Evolutionary conservation across 2,888 invertebrate genomes (phyloP), one percentile per base, ranked within the genome.

Genomic region (Pyrgus malvae): DNA sequence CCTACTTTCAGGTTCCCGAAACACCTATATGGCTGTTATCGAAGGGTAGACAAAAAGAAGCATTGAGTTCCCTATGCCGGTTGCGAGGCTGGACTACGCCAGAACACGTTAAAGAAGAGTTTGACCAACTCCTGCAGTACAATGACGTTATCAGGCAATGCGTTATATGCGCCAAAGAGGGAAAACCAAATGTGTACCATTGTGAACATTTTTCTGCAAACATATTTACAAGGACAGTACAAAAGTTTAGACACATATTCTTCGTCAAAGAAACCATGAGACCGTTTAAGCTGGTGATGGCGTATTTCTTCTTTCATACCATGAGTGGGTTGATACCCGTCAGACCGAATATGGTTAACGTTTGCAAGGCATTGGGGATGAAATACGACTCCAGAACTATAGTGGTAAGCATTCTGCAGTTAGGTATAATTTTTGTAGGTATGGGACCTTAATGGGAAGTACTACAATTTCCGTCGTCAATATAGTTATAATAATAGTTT

Each of bases 11-110:
- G 92, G 89, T 92, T 1, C 92, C 92, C 0, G 92, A 92, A 74
- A 91, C 92, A 4, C 92, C 92, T 29, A 82, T 91, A 65, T 92
- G 92, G 92, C 71, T 92, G n/a, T 62, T 92, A 55, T 91, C 92
- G 0, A 91, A 91, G 61, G 91, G 91, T 5, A 80, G 91, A 0
- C 81, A 83, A 61, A 87, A 90, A 65, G 92, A 92, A 7, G 92
- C 92, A 0, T 63, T 90, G 7, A 76, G 70, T 23, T 90, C 92
- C 0, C 75, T 92, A n/a, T 91, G 91, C 59, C 89, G 90, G 61
- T 79, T 92, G 1, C 78, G 92, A 51, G 92, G 92, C 1, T 92
- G 92, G 92, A 83, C 86, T 0, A 59, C 84, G 4, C 90, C 90
- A 0, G 80, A 84, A 56, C 81, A 86, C n/a, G 91, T 92, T 0